Conservation (phyloP, 53 echinoderm and acorn worm species). For the Luidia sarsii region DNA sequence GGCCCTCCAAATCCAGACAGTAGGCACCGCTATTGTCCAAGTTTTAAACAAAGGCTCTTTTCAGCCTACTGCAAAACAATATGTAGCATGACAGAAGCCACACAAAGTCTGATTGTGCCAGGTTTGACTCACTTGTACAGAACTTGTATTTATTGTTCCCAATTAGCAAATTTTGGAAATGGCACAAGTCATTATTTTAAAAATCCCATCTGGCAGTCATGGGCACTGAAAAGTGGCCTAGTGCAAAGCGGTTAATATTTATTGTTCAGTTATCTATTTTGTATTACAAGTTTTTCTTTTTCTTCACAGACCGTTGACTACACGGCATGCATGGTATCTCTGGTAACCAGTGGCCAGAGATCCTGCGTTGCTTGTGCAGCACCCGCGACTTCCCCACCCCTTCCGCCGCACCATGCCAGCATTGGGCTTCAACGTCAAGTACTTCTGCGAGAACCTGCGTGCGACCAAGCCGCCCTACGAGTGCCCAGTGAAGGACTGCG, state of each 20-base stretch:
- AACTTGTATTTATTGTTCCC: no score
- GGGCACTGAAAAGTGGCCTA: no score
- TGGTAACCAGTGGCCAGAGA: conserved; percentile 30
- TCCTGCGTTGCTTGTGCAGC: conserved; percentile 51
- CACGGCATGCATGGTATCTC: conserved; percentile 56
- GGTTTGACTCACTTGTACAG: no score
- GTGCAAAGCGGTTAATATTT: neutral
- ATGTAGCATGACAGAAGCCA: no score
- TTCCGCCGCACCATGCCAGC: conserved; percentile 78
- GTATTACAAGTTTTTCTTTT: conserved; percentile 1
- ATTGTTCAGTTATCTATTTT: neutral
- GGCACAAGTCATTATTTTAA: no score
- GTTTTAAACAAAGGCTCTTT: no score
- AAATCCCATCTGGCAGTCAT: no score
- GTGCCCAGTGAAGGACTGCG: conserved; percentile 94
- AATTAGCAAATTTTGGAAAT: no score
- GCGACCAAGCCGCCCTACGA: conserved; percentile 98
- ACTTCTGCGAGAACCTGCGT: conserved; percentile 91
- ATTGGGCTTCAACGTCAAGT: conserved; percentile 89
- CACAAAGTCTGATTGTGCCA: no score
- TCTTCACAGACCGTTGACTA: conserved; percentile 11
- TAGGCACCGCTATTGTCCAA: no score
- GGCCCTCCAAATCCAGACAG: no score
- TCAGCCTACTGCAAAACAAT: no score
- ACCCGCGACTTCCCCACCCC: neutral